Evolutionary conservation across 64 coral and sea anemone species (phyloP).

Genomic region (Stylophora pistillata): DNA sequence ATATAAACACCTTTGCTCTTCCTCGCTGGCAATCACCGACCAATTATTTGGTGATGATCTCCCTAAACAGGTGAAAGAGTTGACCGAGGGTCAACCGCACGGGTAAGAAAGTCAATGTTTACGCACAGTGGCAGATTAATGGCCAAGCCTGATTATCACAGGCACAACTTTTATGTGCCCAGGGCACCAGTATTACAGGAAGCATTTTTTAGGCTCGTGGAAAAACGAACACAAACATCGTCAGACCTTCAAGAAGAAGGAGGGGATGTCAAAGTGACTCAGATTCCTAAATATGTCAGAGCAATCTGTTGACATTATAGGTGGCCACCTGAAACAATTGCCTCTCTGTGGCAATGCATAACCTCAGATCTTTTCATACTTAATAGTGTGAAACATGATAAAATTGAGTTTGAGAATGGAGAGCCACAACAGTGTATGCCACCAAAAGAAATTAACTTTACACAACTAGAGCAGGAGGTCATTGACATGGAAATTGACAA

Average conservation of each 20-base stretch:
- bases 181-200: conserved; percentile 1
- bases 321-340: conserved; percentile 49
- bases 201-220: conserved; percentile 42
- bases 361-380: too few relatives aligned
- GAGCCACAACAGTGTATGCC: too few relatives aligned
- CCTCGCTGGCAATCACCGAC: too few relatives aligned
- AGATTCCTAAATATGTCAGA: too few relatives aligned
- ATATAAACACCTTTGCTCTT: too few relatives aligned
- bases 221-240: conserved; percentile 45
- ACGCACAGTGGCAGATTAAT: conserved; percentile 19
- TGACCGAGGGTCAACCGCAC: conserved; percentile 47
- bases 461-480: conserved; percentile 16
- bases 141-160: conserved; percentile 9
- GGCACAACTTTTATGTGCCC: conserved; percentile 25
- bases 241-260: conserved; percentile 17
- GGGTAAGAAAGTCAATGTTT: conserved; percentile 25
- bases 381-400: conserved; percentile 19
- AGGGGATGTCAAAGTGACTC: not conserved
- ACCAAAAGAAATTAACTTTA: conserved; percentile 41
- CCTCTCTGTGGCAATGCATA: conserved; percentile 17
- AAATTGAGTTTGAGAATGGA: conserved; percentile 38
- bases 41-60: conserved; percentile 15
- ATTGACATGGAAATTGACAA: conserved; percentile 46
- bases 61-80: conserved; percentile 31
- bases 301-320: conserved; percentile 59